A percentile compares a stretch with the other conserved stretches of the same genome.
Conservation (phyloP, 2,888 invertebrate species). For the Nymphalis urticae region DNA sequence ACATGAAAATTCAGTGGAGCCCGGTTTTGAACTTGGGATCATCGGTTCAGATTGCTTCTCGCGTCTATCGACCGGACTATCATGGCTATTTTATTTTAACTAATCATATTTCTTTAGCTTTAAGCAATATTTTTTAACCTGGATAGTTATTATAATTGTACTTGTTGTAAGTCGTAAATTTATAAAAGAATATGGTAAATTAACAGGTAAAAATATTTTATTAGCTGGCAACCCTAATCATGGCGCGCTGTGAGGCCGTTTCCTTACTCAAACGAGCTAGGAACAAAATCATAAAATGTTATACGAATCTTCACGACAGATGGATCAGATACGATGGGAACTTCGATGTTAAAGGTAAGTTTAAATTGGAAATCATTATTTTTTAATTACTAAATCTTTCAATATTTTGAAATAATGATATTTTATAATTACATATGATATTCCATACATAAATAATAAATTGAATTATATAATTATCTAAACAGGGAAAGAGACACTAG, state of each 20-base stretch:
- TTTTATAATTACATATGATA: background rate
- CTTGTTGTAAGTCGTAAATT: too few species aligned
- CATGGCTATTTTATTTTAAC: too few species aligned
- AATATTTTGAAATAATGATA: background rate
- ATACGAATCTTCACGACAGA: conserved; percentile 38
- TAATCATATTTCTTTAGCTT: too few species aligned
- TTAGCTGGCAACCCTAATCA: background rate
- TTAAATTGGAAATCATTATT: background rate
- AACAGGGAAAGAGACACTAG: too few species aligned
- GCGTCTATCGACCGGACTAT: too few species aligned
- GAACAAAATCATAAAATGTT: conserved; percentile 33
- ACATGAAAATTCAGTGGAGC: too few species aligned
- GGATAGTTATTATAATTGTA: too few species aligned
- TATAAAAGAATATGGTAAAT: background rate
- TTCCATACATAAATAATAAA: background rate
- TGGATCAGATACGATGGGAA: conserved; percentile 40
- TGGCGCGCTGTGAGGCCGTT: conserved; percentile 3
- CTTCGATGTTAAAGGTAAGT: conserved; percentile 20
- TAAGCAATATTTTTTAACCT: too few species aligned
- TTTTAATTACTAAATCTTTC: background rate
- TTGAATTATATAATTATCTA: too few species aligned
- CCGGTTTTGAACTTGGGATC: too few species aligned
- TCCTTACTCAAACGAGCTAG: conserved; percentile 21
- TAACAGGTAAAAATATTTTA: background rate
- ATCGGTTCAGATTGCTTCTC: too few species aligned